These are phyloP conservation scores for Tychaedon coryphoeus DNA, from an alignment of 2,113 vertebrate species.

Conservation along the genomic window DNA sequence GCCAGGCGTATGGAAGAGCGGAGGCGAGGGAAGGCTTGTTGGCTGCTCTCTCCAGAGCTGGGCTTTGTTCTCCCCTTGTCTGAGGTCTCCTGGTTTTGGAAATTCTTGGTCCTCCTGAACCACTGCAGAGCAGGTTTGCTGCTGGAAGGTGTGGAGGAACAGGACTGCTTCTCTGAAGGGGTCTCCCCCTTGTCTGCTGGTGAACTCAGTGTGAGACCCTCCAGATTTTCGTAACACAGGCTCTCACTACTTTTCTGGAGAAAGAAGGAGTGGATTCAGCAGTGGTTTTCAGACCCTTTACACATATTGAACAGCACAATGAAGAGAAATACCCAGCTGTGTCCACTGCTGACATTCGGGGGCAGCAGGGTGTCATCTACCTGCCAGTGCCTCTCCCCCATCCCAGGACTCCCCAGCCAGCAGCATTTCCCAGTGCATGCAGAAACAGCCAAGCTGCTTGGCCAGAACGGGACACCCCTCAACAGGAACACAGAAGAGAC, in stretches of 20 bases:
- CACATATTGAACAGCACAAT: neutral
- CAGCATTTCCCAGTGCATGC: neutral
- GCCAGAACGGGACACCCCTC: neutral
- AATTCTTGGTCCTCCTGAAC: neutral
- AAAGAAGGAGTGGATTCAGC: neutral
- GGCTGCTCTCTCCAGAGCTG: neutral
- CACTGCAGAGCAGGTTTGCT: neutral
- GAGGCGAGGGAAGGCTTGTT: slow-evolving; percentile 37
- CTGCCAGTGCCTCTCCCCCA: neutral
- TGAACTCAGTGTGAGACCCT: neutral
- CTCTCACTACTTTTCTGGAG: slow-evolving; percentile 56
- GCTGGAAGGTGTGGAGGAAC: neutral
- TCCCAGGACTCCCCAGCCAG: neutral
- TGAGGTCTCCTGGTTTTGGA: neutral
- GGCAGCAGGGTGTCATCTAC: accelerated
- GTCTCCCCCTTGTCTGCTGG: neutral
- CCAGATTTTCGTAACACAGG: slow-evolving; percentile 62
- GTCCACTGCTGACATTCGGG: neutral
- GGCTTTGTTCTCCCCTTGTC: neutral
- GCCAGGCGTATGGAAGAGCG: slow-evolving; percentile 70
- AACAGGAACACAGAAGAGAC: neutral
- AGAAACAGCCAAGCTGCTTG: neutral
- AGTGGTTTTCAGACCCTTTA: neutral
- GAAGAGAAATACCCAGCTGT: neutral
- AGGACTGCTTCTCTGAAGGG: neutral